These are phyloP conservation scores for Toxostoma redivivum DNA, from an alignment of 2,113 vertebrate species.

Conservation along the genomic window DNA sequence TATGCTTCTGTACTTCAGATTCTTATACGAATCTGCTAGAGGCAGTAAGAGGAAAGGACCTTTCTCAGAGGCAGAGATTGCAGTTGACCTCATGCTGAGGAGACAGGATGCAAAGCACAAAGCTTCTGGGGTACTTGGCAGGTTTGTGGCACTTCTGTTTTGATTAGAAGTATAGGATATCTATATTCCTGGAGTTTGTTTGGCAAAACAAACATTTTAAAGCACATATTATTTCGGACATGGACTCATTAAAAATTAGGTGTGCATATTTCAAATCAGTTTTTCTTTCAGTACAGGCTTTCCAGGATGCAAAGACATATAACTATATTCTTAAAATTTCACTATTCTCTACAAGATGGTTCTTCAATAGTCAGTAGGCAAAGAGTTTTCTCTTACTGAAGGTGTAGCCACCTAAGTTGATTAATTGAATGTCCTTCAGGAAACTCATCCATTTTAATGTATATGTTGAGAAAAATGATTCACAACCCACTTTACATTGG, in stretches of 20 bases:
- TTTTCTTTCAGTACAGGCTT: neutral
- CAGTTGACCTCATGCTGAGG: neutral
- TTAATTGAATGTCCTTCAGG: neutral
- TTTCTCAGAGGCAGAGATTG: neutral
- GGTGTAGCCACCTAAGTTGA: neutral
- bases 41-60: neutral
- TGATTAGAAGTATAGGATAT: neutral
- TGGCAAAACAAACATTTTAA: neutral
- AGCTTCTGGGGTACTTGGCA: neutral
- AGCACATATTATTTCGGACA: neutral
- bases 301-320: neutral
- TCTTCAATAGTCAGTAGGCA: neutral
- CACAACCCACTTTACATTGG: neutral
- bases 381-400: neutral
- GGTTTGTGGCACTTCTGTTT: neutral
- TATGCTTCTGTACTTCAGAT: neutral
- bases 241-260: neutral
- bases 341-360: neutral
- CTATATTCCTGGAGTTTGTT: neutral
- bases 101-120: neutral
- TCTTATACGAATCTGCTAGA: neutral
- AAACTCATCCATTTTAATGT: neutral
- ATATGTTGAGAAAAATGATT: neutral
- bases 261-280: neutral
- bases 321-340: neutral